Evolutionary conservation across 2,113 vertebrate genomes (phyloP).

Genomic region (Podarcis cretensis): DNA sequence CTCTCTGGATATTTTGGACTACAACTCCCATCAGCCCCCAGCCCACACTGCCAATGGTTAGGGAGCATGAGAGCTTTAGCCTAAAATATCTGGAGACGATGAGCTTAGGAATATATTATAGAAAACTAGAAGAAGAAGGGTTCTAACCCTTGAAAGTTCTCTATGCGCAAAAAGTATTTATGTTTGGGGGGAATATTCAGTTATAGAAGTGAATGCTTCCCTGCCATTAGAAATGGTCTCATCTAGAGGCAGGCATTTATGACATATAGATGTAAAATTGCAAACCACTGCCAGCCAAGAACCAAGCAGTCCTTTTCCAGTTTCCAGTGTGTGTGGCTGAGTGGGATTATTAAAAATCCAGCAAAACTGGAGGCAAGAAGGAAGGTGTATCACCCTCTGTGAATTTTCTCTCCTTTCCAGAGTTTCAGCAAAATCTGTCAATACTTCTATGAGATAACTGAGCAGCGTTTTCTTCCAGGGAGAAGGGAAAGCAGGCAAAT

Average conservation of each 20-base stretch:
- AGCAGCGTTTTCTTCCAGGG: neutral
- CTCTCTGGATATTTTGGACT: too few species aligned
- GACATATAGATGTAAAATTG: neutral
- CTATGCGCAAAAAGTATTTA: neutral
- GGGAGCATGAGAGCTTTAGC: too few species aligned
- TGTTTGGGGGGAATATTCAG: neutral
- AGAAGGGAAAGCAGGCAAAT: neutral
- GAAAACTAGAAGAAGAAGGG: neutral
- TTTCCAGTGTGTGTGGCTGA: too few species aligned
- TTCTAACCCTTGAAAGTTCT: neutral
- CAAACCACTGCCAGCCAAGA: neutral
- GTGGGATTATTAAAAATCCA: neutral
- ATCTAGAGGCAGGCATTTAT: neutral
- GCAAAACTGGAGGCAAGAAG: neutral
- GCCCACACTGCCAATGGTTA: too few species aligned
- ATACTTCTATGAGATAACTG: neutral
- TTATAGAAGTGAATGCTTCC: too few species aligned
- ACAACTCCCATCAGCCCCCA: too few species aligned
- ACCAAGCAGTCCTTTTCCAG: too few species aligned
- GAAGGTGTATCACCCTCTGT: too few species aligned
- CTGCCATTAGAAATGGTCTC: neutral
- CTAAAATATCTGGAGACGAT: too few species aligned
- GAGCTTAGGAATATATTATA: too few species aligned
- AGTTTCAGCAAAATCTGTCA: neutral
- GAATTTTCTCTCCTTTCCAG: neutral